Evolutionary conservation across 2,113 vertebrate genomes (phyloP), one percentile per base, ranked within the genome.

Genomic region (Limanda limanda): DNA sequence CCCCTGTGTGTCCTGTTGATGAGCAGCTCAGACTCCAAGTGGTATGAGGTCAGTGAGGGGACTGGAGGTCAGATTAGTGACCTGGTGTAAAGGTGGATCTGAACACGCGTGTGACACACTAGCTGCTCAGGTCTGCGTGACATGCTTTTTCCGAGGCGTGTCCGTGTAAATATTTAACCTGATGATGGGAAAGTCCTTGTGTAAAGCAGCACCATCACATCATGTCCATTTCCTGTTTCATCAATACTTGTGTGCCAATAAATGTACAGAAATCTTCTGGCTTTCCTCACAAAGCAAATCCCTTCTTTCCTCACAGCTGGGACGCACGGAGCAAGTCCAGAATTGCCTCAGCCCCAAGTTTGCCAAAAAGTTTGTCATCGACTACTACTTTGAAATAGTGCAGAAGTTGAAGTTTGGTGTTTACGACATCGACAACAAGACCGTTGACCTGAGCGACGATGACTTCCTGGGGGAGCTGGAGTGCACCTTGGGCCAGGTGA

Each of bases 341-440:
- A 99, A 99, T 90, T 97, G 95, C 84, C 93, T 99, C 74, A 91
- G 76, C 56, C 98, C 98, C 13, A 96, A 92, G 79, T 99, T 99
- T 91, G 75, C 96, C 20, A 98, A 97, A 89, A 98, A 95, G 76
- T 98, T 99, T 79, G 31, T 95, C 40, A 89, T 99, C 69, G 98
- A 99, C 88, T 99, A 99, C 92, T 98, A 97, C 85, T 99, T 99
- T 85, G 98, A 99, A 92, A 89, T 98, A 10, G 96, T 99, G 86
- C 98, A 99, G 91, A 99, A 97, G 68, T 90, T 99, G 76, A 96
- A 95, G 89, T 99, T 99, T 91, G 95, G 95, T 3, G 71, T 99
- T 87, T 99, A 97, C 79, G 98, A 99, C 84, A 98, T 99, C 1
- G 98, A 99, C 93, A 99, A 99, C 84, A 96, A 96, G 92, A 97